phyloP scores from a whole-genome alignment of 1,140 invertebrate species.

The Kradibia gibbosae region DNA sequence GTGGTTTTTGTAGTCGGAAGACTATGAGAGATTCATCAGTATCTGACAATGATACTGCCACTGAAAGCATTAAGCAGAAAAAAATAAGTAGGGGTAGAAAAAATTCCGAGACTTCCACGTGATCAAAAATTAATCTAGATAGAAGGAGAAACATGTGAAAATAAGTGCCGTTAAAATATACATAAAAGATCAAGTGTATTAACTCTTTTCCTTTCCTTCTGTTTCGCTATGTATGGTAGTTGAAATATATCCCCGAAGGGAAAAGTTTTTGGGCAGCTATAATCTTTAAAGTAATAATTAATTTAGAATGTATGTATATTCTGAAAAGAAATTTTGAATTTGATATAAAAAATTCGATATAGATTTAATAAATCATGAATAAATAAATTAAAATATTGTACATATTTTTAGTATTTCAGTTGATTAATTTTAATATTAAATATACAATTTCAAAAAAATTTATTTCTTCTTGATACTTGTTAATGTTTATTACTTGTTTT shows the following conservation, averaged over 20 bases:
- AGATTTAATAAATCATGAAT: background rate
- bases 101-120: slow-evolving; percentile 62
- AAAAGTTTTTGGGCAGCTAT: background rate
- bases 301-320: background rate
- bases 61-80: slow-evolving; percentile 61
- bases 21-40: slow-evolving; percentile 62
- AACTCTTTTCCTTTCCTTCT: background rate
- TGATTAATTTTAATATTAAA: too few relatives aligned
- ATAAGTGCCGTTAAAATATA: background rate
- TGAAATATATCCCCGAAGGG: background rate
- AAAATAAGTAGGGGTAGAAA: slow-evolving; percentile 59
- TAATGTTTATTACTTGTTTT: too few relatives aligned
- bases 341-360: background rate
- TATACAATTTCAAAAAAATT: too few relatives aligned
- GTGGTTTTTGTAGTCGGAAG: slow-evolving; percentile 57
- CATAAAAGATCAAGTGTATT: background rate
- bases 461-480: too few relatives aligned
- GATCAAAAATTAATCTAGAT: slow-evolving; percentile 54
- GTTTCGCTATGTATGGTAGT: background rate
- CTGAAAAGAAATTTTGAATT: background rate
- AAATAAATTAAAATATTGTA: background rate
- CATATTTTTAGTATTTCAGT: too few relatives aligned
- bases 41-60: slow-evolving; percentile 61
- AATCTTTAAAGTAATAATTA: background rate
- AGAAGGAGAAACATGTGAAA: background rate